Conservation (phyloP, 23 tunicate genomes). For the Aplidium turbinatum region DNA sequence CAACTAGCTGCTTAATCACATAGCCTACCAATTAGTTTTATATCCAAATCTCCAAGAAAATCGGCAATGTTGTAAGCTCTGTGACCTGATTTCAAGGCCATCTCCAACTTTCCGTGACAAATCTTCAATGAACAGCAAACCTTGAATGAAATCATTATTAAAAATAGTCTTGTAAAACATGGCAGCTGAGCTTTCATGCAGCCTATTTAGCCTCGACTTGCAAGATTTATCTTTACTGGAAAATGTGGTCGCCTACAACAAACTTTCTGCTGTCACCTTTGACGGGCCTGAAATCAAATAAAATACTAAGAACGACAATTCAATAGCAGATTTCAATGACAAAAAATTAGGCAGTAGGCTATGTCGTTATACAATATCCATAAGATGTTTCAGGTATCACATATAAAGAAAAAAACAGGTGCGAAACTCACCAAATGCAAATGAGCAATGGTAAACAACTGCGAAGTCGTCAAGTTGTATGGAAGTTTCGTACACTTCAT, state of each 20-base stretch:
- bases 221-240: neutral
- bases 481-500: constrained; percentile 60
- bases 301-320: no score
- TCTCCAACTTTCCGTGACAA: constrained; percentile 70
- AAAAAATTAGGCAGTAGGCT: no score
- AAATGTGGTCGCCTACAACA: no score
- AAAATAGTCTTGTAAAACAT: no score
- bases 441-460: constrained; percentile 74
- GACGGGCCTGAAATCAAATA: no score
- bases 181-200: neutral
- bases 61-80: constrained; percentile 83
- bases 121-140: constrained; percentile 69
- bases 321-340: no score
- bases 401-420: neutral
- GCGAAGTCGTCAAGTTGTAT: constrained; percentile 42
- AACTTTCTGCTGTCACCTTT: no score
- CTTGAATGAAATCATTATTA: constrained; percentile 37
- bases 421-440: constrained; percentile 68
- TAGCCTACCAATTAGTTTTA: constrained; percentile 58
- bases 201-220: neutral
- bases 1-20: neutral
- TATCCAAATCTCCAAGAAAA: constrained; percentile 37
- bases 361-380: no score
- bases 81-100: constrained; percentile 74
- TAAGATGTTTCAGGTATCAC: no score